phyloP scores from a whole-genome alignment of 2,888 invertebrate genomes.

The Congeria kusceri region DNA sequence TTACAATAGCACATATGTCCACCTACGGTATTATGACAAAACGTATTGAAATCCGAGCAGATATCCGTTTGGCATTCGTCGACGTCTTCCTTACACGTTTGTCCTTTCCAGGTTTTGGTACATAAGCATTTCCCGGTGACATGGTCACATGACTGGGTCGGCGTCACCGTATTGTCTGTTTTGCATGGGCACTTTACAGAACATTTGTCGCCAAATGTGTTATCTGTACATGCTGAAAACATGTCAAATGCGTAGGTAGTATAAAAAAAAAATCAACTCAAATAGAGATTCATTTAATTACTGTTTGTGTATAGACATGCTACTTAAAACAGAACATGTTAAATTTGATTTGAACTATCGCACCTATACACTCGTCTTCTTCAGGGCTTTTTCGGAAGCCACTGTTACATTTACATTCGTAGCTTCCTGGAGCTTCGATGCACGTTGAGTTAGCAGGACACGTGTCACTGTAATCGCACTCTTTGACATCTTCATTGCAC shows the following conservation, averaged over 20 bases:
- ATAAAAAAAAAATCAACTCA: too few relatives aligned
- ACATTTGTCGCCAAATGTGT: conserved; percentile 1
- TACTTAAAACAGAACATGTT: too few relatives aligned
- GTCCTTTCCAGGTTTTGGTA: background rate
- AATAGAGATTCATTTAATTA: too few relatives aligned
- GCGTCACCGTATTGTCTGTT: background rate
- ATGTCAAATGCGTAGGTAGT: background rate
- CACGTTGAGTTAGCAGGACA: conserved; percentile 47
- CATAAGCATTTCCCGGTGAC: background rate
- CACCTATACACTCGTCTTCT: conserved; percentile 30
- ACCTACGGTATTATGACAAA: background rate
- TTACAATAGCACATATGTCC: background rate
- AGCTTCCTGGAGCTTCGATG: conserved; percentile 11
- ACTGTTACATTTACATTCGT: conserved; percentile 6
- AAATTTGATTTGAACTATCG: too few relatives aligned
- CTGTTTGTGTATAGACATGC: too few relatives aligned
- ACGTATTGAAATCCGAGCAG: background rate
- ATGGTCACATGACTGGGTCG: conserved; percentile 12
- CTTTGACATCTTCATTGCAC: conserved; percentile 33
- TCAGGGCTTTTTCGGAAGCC: conserved; percentile 15
- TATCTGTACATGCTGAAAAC: background rate
- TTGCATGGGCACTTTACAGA: background rate
- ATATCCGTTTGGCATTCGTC: conserved; percentile 4
- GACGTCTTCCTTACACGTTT: background rate
- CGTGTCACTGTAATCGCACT: conserved; percentile 21